Conservation (phyloP, 2,888 invertebrate genomes). For the Tyria jacobaeae region DNA sequence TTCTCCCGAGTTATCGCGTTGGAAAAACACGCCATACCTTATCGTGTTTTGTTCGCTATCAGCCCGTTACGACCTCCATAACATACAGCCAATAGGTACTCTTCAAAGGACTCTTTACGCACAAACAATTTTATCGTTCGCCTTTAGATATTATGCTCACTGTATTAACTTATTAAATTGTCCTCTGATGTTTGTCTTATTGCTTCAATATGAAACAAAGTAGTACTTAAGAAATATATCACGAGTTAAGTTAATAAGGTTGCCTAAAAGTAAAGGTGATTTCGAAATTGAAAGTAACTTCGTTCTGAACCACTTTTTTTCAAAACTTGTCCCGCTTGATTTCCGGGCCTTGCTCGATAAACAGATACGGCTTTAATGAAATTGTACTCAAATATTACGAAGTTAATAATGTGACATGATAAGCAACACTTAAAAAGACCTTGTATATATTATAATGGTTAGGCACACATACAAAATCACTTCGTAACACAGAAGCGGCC, state of each 20-base stretch:
- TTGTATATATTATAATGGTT: conserved; percentile 20
- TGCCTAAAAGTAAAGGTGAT: conserved; percentile 46
- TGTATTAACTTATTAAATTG: not conserved
- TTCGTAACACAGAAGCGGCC: conserved; percentile 17
- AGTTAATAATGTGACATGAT: conserved; percentile 26
- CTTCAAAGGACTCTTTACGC: conserved; percentile 34
- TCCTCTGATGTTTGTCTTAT: not conserved
- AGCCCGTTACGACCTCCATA: conserved; percentile 62
- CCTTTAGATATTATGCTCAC: conserved; percentile 3
- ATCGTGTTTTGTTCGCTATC: conserved; percentile 78
- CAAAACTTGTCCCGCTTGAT: conserved; percentile 57
- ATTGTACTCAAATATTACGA: conserved; percentile 22
- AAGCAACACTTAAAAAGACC: conserved; percentile 20
- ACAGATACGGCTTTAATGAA: conserved; percentile 20
- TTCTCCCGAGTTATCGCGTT: conserved; percentile 75
- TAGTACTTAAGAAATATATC: conserved; percentile 6
- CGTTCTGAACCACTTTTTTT: conserved; percentile 62
- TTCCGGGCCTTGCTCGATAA: conserved; percentile 42
- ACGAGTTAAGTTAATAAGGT: conserved; percentile 16
- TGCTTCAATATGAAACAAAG: not conserved
- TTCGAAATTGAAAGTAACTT: conserved; percentile 64
- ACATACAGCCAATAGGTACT: conserved; percentile 31
- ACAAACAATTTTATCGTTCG: conserved; percentile 19
- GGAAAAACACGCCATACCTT: conserved; percentile 80
- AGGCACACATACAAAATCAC: conserved; percentile 16